Percentiles rank a stretch among this genome's conserved stretches.
phyloP scores from a whole-genome alignment of 2,113 vertebrate species.

The Balaenoptera acutorostrata region DNA sequence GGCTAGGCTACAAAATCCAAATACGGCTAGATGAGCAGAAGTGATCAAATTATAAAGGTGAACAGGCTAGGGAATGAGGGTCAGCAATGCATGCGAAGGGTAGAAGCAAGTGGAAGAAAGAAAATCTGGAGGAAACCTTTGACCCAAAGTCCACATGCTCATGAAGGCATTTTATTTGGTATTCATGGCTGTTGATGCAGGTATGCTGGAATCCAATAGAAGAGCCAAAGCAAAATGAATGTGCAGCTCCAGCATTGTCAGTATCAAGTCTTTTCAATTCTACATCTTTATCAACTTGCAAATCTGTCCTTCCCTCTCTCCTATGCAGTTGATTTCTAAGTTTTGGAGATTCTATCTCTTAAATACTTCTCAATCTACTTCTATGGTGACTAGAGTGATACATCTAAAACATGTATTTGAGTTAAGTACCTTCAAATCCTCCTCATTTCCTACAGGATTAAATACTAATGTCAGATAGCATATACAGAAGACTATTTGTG shows the following conservation, averaged over 20 bases:
- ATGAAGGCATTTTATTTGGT: background rate
- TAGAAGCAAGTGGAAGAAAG: background rate
- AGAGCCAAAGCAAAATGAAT: constrained; percentile 10
- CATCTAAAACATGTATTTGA: background rate
- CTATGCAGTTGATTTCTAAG: background rate
- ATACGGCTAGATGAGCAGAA: background rate
- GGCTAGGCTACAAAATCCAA: background rate
- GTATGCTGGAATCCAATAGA: background rate
- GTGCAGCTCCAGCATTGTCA: background rate
- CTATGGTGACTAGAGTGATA: background rate
- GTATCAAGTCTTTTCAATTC: background rate
- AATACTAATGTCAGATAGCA: background rate
- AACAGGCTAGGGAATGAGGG: background rate
- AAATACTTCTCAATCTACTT: background rate
- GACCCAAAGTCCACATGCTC: background rate
- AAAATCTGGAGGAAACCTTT: background rate
- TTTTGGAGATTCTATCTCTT: background rate
- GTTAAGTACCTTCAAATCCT: background rate
- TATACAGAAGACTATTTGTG: background rate
- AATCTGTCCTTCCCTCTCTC: background rate
- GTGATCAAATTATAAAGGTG: background rate
- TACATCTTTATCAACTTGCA: background rate
- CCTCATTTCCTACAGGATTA: background rate
- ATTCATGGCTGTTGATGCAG: background rate
- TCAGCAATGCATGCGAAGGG: background rate